A percentile compares a stretch with the other conserved stretches of the same genome.
Evolutionary conservation across 2,113 vertebrate species (phyloP).

Genomic region (Coryphaenoides rupestris): DNA sequence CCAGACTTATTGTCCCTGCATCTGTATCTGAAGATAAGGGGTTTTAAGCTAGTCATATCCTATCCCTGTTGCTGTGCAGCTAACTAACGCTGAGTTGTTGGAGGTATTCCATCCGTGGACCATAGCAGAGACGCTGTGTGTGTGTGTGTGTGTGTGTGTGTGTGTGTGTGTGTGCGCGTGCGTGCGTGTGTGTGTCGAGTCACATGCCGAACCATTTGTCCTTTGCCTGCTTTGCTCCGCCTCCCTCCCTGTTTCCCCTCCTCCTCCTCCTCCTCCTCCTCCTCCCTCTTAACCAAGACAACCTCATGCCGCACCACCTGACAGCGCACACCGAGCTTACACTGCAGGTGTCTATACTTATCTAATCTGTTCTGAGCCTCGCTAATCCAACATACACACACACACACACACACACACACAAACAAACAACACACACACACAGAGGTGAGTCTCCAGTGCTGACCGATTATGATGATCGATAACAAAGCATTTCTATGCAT

Average conservation of each 20-base stretch:
- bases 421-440: slow-evolving; percentile 22
- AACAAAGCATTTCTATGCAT: no score
- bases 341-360: slow-evolving; percentile 76
- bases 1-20: not conserved
- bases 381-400: slow-evolving; percentile 68
- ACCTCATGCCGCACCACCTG: slow-evolving; percentile 69
- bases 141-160: not conserved
- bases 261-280: slow-evolving; percentile 16
- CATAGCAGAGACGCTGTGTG: not conserved
- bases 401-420: slow-evolving; percentile 9
- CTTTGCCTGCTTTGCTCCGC: not conserved
- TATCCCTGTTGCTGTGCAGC: not conserved
- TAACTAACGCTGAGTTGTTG: slow-evolving; percentile 11
- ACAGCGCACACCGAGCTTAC: slow-evolving; percentile 65
- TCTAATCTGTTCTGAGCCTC: slow-evolving; percentile 74
- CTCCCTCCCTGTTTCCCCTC: slow-evolving; percentile 14
- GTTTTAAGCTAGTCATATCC: not conserved
- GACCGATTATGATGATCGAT: no score
- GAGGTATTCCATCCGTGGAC: not conserved
- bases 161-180: not conserved
- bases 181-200: slow-evolving; percentile 15
- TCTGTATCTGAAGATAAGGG: not conserved
- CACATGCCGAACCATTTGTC: slow-evolving; percentile 59
- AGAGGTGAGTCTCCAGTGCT: no score
- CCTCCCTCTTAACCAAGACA: slow-evolving; percentile 30